Evolutionary conservation across 2,888 invertebrate genomes (phyloP).

Genomic region (Heliconius aoede): DNA sequence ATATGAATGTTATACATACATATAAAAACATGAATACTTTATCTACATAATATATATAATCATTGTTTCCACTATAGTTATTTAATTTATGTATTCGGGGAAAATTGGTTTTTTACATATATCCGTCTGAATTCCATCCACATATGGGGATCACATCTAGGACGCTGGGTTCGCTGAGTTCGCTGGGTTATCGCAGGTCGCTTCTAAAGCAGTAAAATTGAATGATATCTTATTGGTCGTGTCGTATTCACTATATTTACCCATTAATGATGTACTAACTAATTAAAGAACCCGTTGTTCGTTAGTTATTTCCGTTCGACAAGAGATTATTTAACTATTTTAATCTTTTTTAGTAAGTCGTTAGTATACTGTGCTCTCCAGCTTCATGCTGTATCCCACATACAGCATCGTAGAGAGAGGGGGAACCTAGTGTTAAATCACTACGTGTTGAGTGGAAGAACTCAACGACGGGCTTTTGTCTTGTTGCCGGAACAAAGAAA

Average conservation of each 20-base stretch:
- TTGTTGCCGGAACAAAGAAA: too few species aligned
- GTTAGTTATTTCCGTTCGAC: constrained; percentile 44
- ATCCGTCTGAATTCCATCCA: constrained; percentile 50
- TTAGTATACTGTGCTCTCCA: not conserved
- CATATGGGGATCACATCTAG: constrained; percentile 68
- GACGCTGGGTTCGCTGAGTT: constrained; percentile 73
- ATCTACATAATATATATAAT: not conserved
- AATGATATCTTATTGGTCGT: constrained; percentile 79
- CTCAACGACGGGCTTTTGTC: too few species aligned
- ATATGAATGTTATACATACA: not conserved
- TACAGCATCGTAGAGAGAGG: too few species aligned
- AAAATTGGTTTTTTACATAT: not conserved
- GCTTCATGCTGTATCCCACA: too few species aligned
- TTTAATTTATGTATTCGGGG: not conserved
- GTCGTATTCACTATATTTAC: constrained; percentile 76
- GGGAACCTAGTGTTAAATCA: too few species aligned
- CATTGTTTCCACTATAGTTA: not conserved
- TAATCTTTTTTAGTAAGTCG: not conserved
- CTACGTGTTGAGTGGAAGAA: too few species aligned
- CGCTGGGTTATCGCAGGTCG: constrained; percentile 79
- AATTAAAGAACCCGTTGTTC: constrained; percentile 67
- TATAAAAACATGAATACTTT: not conserved
- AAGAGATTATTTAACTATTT: constrained; percentile 27
- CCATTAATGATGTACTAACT: constrained; percentile 76
- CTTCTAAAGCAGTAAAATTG: constrained; percentile 82